Conservation (phyloP, 2,888 invertebrate species). For the Drosophila merina region DNA sequence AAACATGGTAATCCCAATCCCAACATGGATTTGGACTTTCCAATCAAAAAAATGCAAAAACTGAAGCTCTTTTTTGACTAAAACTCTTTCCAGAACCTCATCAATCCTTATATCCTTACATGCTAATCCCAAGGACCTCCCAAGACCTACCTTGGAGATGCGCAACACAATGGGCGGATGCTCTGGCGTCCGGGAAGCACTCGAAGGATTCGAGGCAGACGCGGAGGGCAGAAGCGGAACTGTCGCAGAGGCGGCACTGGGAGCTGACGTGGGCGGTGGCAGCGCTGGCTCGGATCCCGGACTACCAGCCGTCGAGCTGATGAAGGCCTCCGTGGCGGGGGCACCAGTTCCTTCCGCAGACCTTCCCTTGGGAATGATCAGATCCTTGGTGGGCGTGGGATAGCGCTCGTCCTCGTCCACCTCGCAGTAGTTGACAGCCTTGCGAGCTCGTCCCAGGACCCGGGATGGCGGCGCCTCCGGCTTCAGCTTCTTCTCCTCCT, state of each 20-base stretch:
- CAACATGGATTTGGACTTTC: neutral
- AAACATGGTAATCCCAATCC: too few species aligned
- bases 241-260: conserved; percentile 42
- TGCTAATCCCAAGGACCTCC: too few species aligned
- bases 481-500: conserved; percentile 81
- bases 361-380: conserved; percentile 83
- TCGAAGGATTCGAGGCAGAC: conserved; percentile 40
- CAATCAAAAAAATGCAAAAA: neutral
- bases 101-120: too few species aligned
- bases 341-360: conserved; percentile 28
- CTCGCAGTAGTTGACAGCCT: conserved; percentile 88
- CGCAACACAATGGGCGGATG: conserved; percentile 94
- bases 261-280: conserved; percentile 64
- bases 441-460: conserved; percentile 85
- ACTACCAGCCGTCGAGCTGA: conserved; percentile 71
- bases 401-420: conserved; percentile 84
- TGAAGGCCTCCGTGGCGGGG: conserved; percentile 42
- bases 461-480: conserved; percentile 82
- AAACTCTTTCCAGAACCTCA: too few species aligned
- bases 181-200: conserved; percentile 81
- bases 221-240: conserved; percentile 49
- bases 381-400: conserved; percentile 81
- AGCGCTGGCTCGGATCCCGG: conserved; percentile 44
- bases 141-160: conserved; percentile 89
- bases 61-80: too few species aligned